These are phyloP conservation scores for Doris montereyensis DNA, from an alignment of 2,888 invertebrate species.

Conservation along the genomic window DNA sequence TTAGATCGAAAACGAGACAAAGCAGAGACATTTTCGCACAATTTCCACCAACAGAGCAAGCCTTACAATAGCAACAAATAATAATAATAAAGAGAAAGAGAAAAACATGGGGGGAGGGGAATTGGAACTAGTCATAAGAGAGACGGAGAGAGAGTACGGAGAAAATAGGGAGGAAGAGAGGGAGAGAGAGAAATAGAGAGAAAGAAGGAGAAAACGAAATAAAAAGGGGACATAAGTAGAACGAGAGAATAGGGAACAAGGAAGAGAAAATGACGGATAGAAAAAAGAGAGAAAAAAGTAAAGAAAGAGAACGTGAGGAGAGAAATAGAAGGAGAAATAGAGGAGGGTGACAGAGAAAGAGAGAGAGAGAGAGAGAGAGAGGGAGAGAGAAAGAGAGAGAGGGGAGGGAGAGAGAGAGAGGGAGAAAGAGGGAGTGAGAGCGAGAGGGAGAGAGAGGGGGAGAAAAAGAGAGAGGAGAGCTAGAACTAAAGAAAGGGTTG, in stretches of 20 bases:
- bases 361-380: background rate
- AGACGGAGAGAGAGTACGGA: background rate
- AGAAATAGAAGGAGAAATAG: background rate
- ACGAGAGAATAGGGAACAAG: background rate
- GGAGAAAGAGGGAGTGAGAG: background rate
- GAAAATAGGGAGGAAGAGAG: background rate
- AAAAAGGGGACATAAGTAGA: background rate
- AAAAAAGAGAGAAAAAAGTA: background rate
- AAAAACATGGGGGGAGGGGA: background rate
- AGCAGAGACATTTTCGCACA: too few species aligned
- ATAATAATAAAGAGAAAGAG: background rate
- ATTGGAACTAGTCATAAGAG: background rate
- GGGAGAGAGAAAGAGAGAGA: background rate
- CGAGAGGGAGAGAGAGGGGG: background rate
- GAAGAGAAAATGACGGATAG: background rate
- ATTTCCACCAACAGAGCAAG: too few species aligned
- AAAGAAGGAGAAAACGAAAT: background rate
- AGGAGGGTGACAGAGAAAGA: background rate
- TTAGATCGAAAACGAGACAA: too few species aligned
- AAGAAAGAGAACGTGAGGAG: background rate
- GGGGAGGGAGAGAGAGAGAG: background rate
- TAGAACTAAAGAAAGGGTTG: background rate
- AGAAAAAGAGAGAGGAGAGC: background rate
- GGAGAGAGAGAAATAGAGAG: background rate
- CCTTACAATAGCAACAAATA: too few species aligned